Evolutionary conservation across 1,140 invertebrate genomes (phyloP).

Genomic region (Mya arenaria): DNA sequence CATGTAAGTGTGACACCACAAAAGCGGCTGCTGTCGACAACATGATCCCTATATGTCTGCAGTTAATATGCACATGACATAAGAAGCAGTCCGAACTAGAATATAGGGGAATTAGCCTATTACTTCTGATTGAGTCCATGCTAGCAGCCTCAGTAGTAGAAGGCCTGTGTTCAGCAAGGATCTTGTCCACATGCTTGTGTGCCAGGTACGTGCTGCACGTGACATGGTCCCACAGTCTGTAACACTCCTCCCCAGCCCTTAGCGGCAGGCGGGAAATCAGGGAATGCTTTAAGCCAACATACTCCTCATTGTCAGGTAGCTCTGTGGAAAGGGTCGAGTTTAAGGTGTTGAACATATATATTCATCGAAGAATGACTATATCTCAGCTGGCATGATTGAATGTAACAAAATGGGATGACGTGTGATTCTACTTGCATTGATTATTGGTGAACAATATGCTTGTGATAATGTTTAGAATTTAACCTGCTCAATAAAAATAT

Average conservation of each 20-base stretch:
- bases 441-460: too few species aligned
- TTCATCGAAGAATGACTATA: not conserved
- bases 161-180: slow-evolving; percentile 46
- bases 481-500: too few species aligned
- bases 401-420: too few species aligned
- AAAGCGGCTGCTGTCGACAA: too few species aligned
- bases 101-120: too few species aligned
- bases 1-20: too few species aligned
- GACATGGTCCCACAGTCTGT: slow-evolving; percentile 67
- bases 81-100: too few species aligned
- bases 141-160: not conserved
- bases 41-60: too few species aligned
- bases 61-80: too few species aligned
- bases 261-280: slow-evolving; percentile 68
- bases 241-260: slow-evolving; percentile 67
- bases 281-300: slow-evolving; percentile 60
- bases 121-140: not conserved
- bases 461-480: too few species aligned
- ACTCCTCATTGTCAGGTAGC: slow-evolving; percentile 47
- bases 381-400: too few species aligned
- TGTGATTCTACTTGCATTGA: too few species aligned
- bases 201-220: slow-evolving; percentile 58
- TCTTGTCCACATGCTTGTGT: slow-evolving; percentile 60
- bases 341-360: not conserved
- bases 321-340: not conserved